Evolutionary conservation across 2,113 vertebrate genomes (phyloP).

Genomic region (Pelvicachromis taeniatus): DNA sequence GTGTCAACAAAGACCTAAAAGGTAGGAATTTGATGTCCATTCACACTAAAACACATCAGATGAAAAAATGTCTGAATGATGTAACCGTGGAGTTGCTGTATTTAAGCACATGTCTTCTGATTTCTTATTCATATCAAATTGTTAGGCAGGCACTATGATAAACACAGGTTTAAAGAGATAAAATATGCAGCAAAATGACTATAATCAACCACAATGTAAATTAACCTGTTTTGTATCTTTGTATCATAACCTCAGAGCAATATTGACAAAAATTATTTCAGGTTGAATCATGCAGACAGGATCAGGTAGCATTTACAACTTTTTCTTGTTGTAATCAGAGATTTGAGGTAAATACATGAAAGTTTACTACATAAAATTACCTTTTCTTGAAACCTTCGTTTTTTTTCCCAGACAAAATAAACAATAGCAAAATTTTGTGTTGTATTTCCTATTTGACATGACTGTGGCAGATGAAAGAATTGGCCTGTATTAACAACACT

Average conservation of each 20-base stretch:
- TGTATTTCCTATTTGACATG: neutral
- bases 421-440: no score
- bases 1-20: constrained; percentile 3
- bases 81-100: neutral
- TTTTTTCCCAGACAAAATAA: accelerated
- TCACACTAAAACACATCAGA: neutral
- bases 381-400: neutral
- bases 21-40: neutral
- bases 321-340: neutral
- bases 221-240: neutral
- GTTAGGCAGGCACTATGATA: neutral
- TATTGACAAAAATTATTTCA: neutral
- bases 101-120: neutral
- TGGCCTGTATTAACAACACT: neutral
- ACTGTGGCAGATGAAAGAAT: neutral
- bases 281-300: neutral
- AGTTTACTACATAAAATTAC: neutral
- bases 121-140: neutral
- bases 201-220: neutral
- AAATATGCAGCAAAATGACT: neutral
- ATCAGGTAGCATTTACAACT: neutral
- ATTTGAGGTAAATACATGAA: neutral
- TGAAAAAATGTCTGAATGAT: neutral
- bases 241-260: neutral
- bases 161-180: neutral